Evolutionary conservation across 2,797 vertebrate species (phyloP).

Genomic region (Melopsittacus undulatus): DNA sequence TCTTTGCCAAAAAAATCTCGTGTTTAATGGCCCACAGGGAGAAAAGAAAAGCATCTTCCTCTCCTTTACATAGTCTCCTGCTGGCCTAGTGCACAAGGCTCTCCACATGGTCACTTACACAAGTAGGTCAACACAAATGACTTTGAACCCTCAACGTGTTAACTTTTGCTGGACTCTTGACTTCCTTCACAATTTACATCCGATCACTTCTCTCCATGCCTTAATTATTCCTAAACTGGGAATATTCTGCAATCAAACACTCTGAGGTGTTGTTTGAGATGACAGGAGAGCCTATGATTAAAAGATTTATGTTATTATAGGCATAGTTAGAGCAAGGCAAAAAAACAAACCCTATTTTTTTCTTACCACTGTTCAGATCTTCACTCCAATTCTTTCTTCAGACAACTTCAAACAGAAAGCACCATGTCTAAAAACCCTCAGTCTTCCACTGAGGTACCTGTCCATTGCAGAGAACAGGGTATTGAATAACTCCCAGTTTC

Average conservation of each 20-base stretch:
- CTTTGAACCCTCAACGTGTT: neutral
- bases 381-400: neutral
- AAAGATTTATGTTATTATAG: neutral
- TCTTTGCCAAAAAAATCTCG: neutral
- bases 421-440: neutral
- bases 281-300: neutral
- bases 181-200: neutral
- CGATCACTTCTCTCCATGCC: neutral
- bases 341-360: neutral
- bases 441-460: accelerated
- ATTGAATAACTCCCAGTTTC: neutral
- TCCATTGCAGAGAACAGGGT: neutral
- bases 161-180: neutral
- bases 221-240: neutral
- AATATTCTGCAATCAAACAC: neutral
- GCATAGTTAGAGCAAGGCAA: neutral
- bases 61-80: neutral
- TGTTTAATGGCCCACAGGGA: neutral
- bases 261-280: neutral
- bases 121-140: neutral
- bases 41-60: neutral
- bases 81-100: neutral
- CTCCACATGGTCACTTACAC: neutral
- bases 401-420: neutral
- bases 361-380: neutral